phyloP scores from a whole-genome alignment of 2,113 vertebrate species.

The Ageneiosus marmoratus region DNA sequence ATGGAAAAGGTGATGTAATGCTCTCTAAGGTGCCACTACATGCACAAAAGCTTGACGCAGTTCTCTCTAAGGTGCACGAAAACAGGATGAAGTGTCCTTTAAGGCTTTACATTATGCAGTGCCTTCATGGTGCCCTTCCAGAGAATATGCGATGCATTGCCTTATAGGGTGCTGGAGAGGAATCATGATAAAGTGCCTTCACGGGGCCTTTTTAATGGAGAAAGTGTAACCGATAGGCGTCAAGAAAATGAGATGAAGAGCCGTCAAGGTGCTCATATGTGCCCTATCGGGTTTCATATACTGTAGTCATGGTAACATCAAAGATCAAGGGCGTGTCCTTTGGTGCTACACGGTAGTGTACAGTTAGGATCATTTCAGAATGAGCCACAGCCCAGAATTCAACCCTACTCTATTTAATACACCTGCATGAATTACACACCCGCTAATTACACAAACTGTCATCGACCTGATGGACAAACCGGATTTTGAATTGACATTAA shows the following conservation, averaged over 20 bases:
- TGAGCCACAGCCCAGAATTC: no score
- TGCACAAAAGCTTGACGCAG: background rate
- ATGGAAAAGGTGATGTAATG: background rate
- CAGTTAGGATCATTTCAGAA: no score
- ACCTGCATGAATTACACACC: no score
- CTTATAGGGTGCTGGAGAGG: background rate
- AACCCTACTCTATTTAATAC: no score
- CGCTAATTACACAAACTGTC: no score
- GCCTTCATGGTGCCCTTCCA: background rate
- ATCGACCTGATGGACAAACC: no score
- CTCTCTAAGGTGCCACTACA: background rate
- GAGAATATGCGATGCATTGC: background rate
- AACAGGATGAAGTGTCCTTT: background rate
- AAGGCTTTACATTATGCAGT: no score
- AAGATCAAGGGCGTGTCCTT: no score
- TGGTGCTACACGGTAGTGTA: no score
- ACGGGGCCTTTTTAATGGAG: background rate
- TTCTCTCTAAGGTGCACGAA: background rate
- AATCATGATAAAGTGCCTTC: background rate
- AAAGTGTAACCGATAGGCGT: background rate
- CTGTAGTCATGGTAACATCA: no score
- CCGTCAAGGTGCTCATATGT: background rate
- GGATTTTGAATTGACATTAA: no score
- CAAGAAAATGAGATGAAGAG: background rate
- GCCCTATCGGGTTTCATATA: no score